Base-by-base conservation (phyloP, 2,797 vertebrate genomes). In the Danio choprae region DNA sequence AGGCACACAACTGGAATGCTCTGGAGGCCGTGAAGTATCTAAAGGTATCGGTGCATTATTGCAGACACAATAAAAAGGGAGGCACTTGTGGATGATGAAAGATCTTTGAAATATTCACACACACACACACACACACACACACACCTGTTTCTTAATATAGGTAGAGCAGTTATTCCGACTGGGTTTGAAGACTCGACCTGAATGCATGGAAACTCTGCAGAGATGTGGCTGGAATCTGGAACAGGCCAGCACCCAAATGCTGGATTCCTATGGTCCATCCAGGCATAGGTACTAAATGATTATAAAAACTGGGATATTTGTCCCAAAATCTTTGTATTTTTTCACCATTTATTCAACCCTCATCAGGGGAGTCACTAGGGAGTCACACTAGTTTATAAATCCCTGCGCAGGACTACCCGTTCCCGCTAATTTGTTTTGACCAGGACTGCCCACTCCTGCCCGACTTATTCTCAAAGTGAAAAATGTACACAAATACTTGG, bases 151-250 rank as follows among this genome's bases (percentile, higher is more conserved):
- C 59, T 78, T 53, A 0, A 46, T 84, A 64, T 70, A 99, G 98
- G 96, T 99, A 87, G 96, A 99, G 88, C 97, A 98, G 92, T 91
- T 99, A 84, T 99, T 99, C 71, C 94, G 97, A 77, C 89, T 99
- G 78, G 97, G 98, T 5, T 91, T 99, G 75, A 94, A 93, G 83
- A 94, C 96, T 0, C 92, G 97, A 0, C 77, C 84, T 0, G 97
- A 99, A 87, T 99, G 98, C 78, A 94, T 96, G 86, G 95, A 95
- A 60, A 93, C 97, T 41, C 92, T 99, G 89, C 95, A 96, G 91
- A 93, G 91, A 91, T 96, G 96, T 16, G 92, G 93, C 89, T 97
- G 97, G 97, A 95, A 98, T 91, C 92, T 99, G 90, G 96, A 96
- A 15, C 94, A 95, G 81, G 96, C 97, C 46, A 96, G 97, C 89